Evolutionary conservation across 1,140 invertebrate genomes (phyloP).

Genomic region (Apis cerana): DNA sequence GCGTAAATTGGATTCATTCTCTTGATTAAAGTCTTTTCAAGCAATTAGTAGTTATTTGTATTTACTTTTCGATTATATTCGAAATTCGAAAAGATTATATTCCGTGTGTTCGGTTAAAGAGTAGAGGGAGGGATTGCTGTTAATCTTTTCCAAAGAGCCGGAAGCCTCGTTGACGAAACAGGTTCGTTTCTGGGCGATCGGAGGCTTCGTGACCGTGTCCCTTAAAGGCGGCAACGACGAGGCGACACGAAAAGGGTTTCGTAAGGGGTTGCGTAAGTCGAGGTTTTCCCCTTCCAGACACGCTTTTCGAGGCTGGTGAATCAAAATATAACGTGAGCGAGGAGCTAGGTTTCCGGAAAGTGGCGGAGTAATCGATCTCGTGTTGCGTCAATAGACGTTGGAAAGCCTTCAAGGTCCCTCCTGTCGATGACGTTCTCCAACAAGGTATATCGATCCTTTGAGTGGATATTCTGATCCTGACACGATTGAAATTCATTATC

Average conservation of each 20-base stretch:
- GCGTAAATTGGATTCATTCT: too few species aligned
- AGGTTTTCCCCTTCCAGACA: not conserved
- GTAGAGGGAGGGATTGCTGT: too few species aligned
- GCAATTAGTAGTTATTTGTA: too few species aligned
- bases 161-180: conserved; percentile 6
- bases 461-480: not conserved
- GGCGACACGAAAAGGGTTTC: conserved; percentile 58
- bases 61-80: too few species aligned
- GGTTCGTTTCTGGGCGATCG: not conserved
- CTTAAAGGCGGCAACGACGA: conserved; percentile 38
- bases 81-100: too few species aligned
- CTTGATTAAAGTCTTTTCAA: too few species aligned
- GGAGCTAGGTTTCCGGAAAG: not conserved
- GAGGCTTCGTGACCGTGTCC: not conserved
- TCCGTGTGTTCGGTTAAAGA: not conserved
- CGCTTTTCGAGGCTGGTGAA: not conserved
- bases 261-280: conserved; percentile 28
- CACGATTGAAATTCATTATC: not conserved
- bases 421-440: conserved; percentile 9
- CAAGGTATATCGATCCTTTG: not conserved
- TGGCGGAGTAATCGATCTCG: not conserved
- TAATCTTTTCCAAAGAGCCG: not conserved
- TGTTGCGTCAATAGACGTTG: not conserved
- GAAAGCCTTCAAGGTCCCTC: not conserved
- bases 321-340: not conserved